Percentiles rank a stretch among this genome's conserved stretches.
Conservation (phyloP, 2,888 invertebrate species). For the Mimachlamys varia region DNA sequence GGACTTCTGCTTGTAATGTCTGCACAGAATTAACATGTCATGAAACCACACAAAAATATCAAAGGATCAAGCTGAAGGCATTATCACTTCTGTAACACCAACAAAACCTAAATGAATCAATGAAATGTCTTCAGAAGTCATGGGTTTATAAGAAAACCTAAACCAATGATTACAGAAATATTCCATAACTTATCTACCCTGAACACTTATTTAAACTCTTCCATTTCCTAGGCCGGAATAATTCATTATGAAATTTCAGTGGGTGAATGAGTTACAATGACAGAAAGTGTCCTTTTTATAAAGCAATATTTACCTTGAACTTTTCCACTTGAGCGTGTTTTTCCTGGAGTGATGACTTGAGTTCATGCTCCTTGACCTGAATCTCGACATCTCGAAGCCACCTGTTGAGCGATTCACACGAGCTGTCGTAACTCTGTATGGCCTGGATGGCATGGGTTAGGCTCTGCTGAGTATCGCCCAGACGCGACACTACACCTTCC, state of each 20-base stretch:
- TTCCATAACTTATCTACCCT: too few relatives aligned
- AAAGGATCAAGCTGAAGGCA: background rate
- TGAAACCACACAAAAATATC: background rate
- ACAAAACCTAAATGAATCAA: background rate
- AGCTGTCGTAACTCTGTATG: slow-evolving; percentile 89
- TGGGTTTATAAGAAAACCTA: too few relatives aligned
- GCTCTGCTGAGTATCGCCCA: slow-evolving; percentile 91
- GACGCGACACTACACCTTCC: slow-evolving; percentile 93
- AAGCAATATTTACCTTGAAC: slow-evolving; percentile 83
- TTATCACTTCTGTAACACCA: background rate
- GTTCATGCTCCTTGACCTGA: slow-evolving; percentile 90
- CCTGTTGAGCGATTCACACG: slow-evolving; percentile 89
- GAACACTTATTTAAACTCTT: too few relatives aligned
- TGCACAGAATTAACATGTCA: slow-evolving; percentile 36
- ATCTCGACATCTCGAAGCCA: slow-evolving; percentile 94
- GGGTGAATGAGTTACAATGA: background rate
- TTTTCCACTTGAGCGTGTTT: slow-evolving; percentile 91
- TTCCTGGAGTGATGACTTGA: slow-evolving; percentile 92
- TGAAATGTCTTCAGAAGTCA: too few relatives aligned
- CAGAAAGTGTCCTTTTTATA: background rate
- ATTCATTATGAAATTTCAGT: too few relatives aligned
- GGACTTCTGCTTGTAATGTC: slow-evolving; percentile 83
- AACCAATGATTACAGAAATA: too few relatives aligned
- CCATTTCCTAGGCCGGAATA: too few relatives aligned
- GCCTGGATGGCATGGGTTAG: slow-evolving; percentile 92